phyloP scores from a whole-genome alignment of 2,888 invertebrate genomes.

The Hydroisotoma schaefferi region DNA sequence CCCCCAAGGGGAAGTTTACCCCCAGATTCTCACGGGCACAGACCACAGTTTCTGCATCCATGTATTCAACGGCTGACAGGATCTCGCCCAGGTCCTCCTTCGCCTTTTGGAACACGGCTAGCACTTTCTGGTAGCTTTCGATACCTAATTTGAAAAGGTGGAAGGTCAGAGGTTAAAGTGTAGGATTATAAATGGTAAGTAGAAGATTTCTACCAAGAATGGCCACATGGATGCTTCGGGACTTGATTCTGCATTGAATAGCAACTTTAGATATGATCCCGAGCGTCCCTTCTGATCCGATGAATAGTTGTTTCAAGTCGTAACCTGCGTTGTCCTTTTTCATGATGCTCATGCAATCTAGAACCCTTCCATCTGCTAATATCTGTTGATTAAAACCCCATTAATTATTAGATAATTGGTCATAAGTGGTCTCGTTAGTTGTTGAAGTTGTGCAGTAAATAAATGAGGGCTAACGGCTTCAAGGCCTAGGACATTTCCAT shows the following conservation, averaged over 20 bases:
- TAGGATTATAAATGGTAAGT: too few relatives aligned
- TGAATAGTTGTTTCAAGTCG: conserved; percentile 92
- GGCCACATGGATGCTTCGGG: conserved; percentile 77
- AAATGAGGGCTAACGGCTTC: conserved; percentile 88
- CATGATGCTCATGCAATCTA: conserved; percentile 78
- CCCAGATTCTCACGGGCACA: conserved; percentile 62
- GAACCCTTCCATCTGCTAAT: conserved; percentile 75
- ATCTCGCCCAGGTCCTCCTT: conserved; percentile 78
- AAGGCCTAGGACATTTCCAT: conserved; percentile 83
- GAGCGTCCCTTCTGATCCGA: conserved; percentile 95
- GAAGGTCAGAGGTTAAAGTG: background rate
- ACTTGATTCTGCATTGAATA: conserved; percentile 81
- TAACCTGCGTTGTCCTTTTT: conserved; percentile 98
- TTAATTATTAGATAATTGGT: too few relatives aligned
- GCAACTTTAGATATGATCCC: conserved; percentile 90
- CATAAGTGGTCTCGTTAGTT: too few relatives aligned
- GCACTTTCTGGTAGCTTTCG: conserved; percentile 70
- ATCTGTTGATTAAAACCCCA: conserved; percentile 70
- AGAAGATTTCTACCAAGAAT: conserved; percentile 68
- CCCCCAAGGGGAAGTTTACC: conserved; percentile 55
- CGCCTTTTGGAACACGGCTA: conserved; percentile 69
- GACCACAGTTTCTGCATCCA: conserved; percentile 73
- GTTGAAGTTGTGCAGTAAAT: too few relatives aligned
- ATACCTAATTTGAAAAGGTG: conserved; percentile 69
- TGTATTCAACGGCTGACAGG: conserved; percentile 91